Evolutionary conservation across 2,797 vertebrate genomes (phyloP), one percentile per base, ranked within the genome.

Genomic region (Ptychobarbus kaznakovi): DNA sequence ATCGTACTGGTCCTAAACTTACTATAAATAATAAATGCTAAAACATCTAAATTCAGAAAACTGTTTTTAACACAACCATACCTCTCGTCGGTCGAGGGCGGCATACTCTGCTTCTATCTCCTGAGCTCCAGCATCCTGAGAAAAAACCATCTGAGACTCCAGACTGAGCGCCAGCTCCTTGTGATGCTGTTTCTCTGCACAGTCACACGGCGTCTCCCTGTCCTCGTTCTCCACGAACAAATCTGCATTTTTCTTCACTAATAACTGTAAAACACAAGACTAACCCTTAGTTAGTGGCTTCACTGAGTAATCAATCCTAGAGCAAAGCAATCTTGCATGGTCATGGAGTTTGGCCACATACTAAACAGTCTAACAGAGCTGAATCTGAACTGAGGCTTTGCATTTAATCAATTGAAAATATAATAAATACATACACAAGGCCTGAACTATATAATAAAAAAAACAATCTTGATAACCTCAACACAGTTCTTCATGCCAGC

Each of bases 111-210:
- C 97, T 95, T 99, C 97, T 89, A 97, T 96, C 90, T 96, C 96
- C 93, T 98, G 97, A 77, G 97, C 97, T 92, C 97, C 97, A 1
- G 97, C 97, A 93, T 97, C 97, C 92, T 95, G 96, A 85, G 97
- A 99, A 94, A 99, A 99, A 88, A 99, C 98, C 98, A 99, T 99
- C 91, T 98, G 98, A 82, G 98, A 98, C 94, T 99, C 98, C 93
- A 99, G 95, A 94, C 97, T 97, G 85, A 99, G 96, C 83, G 98
- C 98, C 94, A 99, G 91, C 86, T 98, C 97, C 95, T 97, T 97
- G 94, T 99, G 97, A 93, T 97, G 97, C 83, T 97, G 97, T 91
- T 97, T 98, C 93, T 99, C 98, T n/a, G 98, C 97, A 93, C 97
- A 98, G 94, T 99, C 98, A 92, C 98, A 99, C n/a, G 98, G 98